phyloP scores from a whole-genome alignment of 2,888 invertebrate genomes.

The Apodemia hepburni region DNA sequence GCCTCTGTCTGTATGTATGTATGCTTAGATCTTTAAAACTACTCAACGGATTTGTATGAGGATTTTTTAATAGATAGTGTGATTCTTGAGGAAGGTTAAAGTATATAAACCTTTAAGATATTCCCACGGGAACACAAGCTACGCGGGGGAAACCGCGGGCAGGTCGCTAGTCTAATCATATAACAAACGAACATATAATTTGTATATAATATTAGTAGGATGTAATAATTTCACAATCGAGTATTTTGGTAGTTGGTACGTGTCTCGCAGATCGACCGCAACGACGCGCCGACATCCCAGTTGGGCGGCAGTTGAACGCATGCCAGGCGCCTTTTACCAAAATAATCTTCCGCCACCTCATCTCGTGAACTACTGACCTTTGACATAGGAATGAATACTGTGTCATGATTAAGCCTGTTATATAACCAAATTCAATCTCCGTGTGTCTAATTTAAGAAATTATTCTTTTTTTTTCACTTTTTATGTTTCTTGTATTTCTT shows the following conservation, averaged over 20 bases:
- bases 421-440: slow-evolving; percentile 2
- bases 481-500: too few species aligned
- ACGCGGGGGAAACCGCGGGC: too few species aligned
- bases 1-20: too few species aligned
- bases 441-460: neutral
- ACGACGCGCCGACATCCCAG: slow-evolving; percentile 37
- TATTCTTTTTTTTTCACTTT: neutral
- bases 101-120: too few species aligned
- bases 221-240: slow-evolving; percentile 44
- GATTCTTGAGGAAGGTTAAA: too few species aligned
- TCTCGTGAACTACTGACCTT: slow-evolving; percentile 40
- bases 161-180: too few species aligned
- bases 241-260: slow-evolving; percentile 48
- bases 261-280: slow-evolving; percentile 54
- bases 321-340: slow-evolving; percentile 66
- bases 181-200: too few species aligned
- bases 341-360: slow-evolving; percentile 64
- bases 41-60: too few species aligned
- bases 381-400: slow-evolving; percentile 20
- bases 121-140: too few species aligned
- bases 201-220: neutral
- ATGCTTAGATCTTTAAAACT: too few species aligned
- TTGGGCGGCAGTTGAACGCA: slow-evolving; percentile 52
- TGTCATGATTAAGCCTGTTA: slow-evolving; percentile 19
- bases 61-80: too few species aligned